Evolutionary conservation across 35 echinoderm and acorn worm genomes (phyloP), one percentile per base, ranked within the genome.

Genomic region (Acanthaster planci): DNA sequence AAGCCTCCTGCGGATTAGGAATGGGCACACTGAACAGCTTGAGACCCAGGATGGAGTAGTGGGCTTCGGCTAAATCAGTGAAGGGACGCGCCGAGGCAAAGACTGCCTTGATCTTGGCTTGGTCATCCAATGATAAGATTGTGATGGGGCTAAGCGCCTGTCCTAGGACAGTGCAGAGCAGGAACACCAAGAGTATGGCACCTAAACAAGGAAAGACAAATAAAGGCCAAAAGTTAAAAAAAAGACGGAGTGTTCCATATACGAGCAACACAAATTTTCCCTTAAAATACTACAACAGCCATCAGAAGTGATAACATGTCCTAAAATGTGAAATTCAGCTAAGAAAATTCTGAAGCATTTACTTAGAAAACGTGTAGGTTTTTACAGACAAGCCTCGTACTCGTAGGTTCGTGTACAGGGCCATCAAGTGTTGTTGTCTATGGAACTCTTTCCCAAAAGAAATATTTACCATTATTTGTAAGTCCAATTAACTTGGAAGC

Each of bases 1-100:
- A 97, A 30, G 90, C 90, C 76, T 97, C 94, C 94, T 97, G 79
- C 37, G 84, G 81, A 50, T 93, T 88, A 29, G 92, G 81, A 47
- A 89, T 60, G 38, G 80, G 80, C 29, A 86, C 92, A 76, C 77
- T 68, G 37, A 93, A 84, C n/a, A 93, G 67, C 52, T 83, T 93
- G 5, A 93, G 86, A n/a, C 92, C 92, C 30, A 93, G 67, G 81
- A 93, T 89, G 19, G 92, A 88, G 38, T 93, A 93, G 82, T 93
- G 86, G n/a, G 92, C 92, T 51, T 60, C 60, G 76, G 84, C 85
- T 15, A 93, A 29, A 44, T 93, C 92, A 18, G 92, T 84, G 77
- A 89, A 93, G 51, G 91, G 91, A 35, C 77, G 75, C 37, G 92
- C 76, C 52, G 84, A 67, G 55, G 88, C 86, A 85, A 93, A 81